A percentile compares a stretch with the other conserved stretches of the same genome.
phyloP scores from a whole-genome alignment of 2,797 vertebrate species.

The Rhinoraja longicauda region DNA sequence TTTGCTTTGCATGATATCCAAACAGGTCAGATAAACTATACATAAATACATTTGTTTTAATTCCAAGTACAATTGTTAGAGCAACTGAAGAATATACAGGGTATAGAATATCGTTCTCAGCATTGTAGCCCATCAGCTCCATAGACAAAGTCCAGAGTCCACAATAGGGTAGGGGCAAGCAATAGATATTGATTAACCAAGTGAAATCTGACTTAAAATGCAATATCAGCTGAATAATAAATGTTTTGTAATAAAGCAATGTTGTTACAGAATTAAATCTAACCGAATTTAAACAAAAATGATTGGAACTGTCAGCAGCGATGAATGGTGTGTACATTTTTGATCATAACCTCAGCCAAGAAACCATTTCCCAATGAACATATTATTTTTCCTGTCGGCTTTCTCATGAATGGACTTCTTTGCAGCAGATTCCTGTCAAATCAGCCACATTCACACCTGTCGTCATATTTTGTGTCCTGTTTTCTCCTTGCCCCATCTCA shows the following conservation, averaged over 20 bases:
- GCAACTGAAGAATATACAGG: no score
- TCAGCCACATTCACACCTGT: neutral
- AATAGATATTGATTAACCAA: neutral
- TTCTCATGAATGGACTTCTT: neutral
- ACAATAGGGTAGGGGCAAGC: neutral
- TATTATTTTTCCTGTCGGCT: neutral
- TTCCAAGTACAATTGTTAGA: no score
- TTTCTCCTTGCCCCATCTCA: neutral
- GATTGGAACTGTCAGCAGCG: neutral
- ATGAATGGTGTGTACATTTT: neutral
- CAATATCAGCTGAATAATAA: neutral
- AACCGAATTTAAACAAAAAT: neutral
- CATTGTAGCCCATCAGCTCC: no score
- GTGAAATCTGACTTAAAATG: neutral
- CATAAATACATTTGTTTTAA: no score
- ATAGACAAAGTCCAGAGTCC: no score
- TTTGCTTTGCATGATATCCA: no score
- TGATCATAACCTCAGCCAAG: neutral
- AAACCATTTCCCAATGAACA: neutral
- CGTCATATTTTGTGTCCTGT: neutral
- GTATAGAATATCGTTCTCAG: no score
- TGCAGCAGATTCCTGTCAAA: neutral
- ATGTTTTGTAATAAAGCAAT: neutral
- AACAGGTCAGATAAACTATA: no score
- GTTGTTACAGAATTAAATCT: neutral